Base-by-base conservation (phyloP, 2,113 vertebrate species). In the Larimichthys crocea region DNA sequence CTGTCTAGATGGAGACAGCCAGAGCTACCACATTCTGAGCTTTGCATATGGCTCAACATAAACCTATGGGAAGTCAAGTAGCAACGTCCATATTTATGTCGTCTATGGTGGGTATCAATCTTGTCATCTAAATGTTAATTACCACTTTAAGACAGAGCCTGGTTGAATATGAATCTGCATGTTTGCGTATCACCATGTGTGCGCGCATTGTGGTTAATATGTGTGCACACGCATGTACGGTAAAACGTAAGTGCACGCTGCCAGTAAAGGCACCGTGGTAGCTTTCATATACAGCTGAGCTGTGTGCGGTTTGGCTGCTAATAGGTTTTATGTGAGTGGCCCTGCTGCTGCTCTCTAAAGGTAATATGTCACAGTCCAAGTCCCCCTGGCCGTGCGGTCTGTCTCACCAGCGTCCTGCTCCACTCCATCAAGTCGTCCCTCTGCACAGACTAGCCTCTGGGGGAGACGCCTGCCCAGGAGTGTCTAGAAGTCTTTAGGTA, bases 311-410 rank as follows among this genome's bases (percentile, higher is more conserved):
- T 65, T 40, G 24, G 71, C 77, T 78, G 84, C 89, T 94, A 92
- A 94, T 92, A 92, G 84, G 86, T 93, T 94, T 92, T 86, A 79
- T 90, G 90, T 19, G 88, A 91, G 83, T 86, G 86, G 85, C 63
- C 84, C 87, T 79, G 86, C 83, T 89, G 78, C 83, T 77, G 82
- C 89, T 81, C 82, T 84, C 81, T 89, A 85, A 93, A 91, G 91
- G 90, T 89, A 91, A 93, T 92, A 88, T 94, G 94, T 93, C 92
- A 93, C 93, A 92, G 87, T 90, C 89, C 84, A 87, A 87, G 76
- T 89, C 86, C 86, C 91, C 80, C 84, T 75, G 89, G 89, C 91
- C 76, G 65, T 76, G 81, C 56, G 48, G 69, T 64, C 88, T 87
- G 90, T 92, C 93, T 90, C 85, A 74, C 86, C 83, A 57, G 80